phyloP scores from a whole-genome alignment of 2,888 invertebrate genomes.

The Aporophyla nigra region DNA sequence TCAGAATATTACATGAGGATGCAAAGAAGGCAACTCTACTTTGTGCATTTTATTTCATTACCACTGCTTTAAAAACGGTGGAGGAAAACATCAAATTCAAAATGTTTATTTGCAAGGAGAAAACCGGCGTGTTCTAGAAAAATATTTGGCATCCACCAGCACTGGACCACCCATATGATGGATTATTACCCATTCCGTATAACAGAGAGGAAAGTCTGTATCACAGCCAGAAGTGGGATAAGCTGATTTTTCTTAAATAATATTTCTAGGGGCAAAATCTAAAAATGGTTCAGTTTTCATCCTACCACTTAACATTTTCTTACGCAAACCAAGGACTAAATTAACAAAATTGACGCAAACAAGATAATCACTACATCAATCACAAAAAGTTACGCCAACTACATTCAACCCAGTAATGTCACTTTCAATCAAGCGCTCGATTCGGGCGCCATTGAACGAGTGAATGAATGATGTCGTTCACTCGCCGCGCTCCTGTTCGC shows the following conservation, averaged over 20 bases:
- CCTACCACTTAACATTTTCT: background rate
- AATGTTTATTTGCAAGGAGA: no score
- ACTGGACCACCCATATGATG: no score
- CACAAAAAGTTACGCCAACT: slow-evolving; percentile 18
- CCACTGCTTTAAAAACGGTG: background rate
- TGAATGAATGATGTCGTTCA: slow-evolving; percentile 63
- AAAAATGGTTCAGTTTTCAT: background rate
- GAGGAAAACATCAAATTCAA: background rate
- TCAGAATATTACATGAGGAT: no score
- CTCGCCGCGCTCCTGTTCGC: slow-evolving; percentile 30
- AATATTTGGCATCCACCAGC: background rate
- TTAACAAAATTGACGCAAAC: slow-evolving; percentile 17
- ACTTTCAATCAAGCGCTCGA: slow-evolving; percentile 52
- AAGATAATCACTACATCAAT: slow-evolving; percentile 37
- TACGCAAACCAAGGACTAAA: background rate
- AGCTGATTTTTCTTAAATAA: no score
- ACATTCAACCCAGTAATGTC: slow-evolving; percentile 18
- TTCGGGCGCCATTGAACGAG: slow-evolving; percentile 38
- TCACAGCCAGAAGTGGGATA: background rate
- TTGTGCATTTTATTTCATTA: background rate
- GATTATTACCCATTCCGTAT: no score
- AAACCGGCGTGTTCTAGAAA: background rate
- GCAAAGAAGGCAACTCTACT: background rate
- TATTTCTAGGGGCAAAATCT: background rate
- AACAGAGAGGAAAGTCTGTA: no score